These are phyloP conservation scores for Chelmon rostratus DNA, from an alignment of 2,797 vertebrate species.

Conservation along the genomic window DNA sequence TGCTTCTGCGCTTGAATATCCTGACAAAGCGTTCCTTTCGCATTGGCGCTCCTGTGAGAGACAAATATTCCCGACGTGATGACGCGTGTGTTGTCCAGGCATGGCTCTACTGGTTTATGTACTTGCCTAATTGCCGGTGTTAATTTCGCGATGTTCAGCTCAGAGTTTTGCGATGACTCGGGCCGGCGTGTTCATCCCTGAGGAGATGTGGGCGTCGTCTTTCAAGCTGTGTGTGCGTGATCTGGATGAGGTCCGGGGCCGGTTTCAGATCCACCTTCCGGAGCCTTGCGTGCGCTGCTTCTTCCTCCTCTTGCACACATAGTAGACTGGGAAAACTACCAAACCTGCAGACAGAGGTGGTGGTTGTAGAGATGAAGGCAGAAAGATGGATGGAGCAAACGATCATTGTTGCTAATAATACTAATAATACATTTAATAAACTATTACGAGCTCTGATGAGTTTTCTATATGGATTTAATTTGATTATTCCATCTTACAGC, in stretches of 20 bases:
- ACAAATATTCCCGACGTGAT: background rate
- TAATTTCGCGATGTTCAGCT: slow-evolving; percentile 11
- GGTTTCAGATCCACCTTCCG: slow-evolving; percentile 82
- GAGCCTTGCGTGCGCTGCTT: slow-evolving; percentile 87
- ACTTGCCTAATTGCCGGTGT: slow-evolving; percentile 12
- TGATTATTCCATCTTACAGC: slow-evolving; percentile 2
- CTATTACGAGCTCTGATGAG: background rate
- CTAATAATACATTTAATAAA: background rate
- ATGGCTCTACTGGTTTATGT: slow-evolving; percentile 7
- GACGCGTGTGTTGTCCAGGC: slow-evolving; percentile 16
- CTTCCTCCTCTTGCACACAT: slow-evolving; percentile 96
- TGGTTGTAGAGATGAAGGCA: background rate
- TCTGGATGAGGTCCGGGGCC: slow-evolving; percentile 12
- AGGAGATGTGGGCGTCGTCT: slow-evolving; percentile 56
- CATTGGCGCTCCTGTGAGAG: background rate
- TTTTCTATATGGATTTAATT: slow-evolving; percentile 10
- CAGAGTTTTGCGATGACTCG: slow-evolving; percentile 46
- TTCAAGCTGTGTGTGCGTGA: slow-evolving; percentile 25
- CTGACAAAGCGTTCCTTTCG: background rate
- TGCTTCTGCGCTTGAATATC: slow-evolving; percentile 14
- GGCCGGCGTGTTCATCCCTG: slow-evolving; percentile 63
- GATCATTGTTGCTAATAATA: background rate
- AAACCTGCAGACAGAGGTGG: slow-evolving; percentile 84
- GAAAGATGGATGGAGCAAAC: background rate
- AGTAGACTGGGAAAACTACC: slow-evolving; percentile 96